Evolutionary conservation across 2,797 vertebrate genomes (phyloP), one percentile per base, ranked within the genome.

Genomic region (Clarias pachynema): DNA sequence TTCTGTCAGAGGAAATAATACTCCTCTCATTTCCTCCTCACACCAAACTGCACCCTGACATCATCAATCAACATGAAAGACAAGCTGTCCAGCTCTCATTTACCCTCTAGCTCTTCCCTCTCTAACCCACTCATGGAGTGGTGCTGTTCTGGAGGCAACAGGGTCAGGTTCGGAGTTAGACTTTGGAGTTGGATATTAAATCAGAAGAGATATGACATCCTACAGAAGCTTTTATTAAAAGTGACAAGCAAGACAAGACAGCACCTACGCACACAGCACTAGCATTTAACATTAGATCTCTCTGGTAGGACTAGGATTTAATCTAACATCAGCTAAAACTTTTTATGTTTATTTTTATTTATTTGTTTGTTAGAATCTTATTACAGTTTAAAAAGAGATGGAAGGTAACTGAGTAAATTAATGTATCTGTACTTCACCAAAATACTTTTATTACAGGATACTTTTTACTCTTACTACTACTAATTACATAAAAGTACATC

Each of bases 61-160:
- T 82, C 80, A 82, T 86, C 65, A 34, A 86, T 86, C 81, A 83
- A n/a, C 26, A 63, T 63, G 81, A 86, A 65, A 56, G 85, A 83
- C 81, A 86, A 49, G 81, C 81, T 79, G 81, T 72, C 81, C 81
- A 26, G 73, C 73, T 72, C 80, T 86, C 63, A 66, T 53, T 68
- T 40, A 29, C 49, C 6, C 31, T 37, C 37, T 49, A 2, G 22
- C 69, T 7, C n/a, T 79, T 53, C 44, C 62, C 4, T 22, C 60
- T 29, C 44, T 24, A 16, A n/a, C 59, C 59, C 57, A 65, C 24
- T 77, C 29, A 10, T 22, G n/a, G 10, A 31, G 16, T 20, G 49
- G 16, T 78, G 31, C 56, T 40, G 22, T 26, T 63, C 31, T 40
- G 31, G 59, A 62, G 34, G 34, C 34, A 79, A n/a, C 34, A 26